A percentile compares a stretch with the other conserved stretches of the same genome.
phyloP scores from a whole-genome alignment of 2,797 vertebrate species.

The Apodemus agrarius region DNA sequence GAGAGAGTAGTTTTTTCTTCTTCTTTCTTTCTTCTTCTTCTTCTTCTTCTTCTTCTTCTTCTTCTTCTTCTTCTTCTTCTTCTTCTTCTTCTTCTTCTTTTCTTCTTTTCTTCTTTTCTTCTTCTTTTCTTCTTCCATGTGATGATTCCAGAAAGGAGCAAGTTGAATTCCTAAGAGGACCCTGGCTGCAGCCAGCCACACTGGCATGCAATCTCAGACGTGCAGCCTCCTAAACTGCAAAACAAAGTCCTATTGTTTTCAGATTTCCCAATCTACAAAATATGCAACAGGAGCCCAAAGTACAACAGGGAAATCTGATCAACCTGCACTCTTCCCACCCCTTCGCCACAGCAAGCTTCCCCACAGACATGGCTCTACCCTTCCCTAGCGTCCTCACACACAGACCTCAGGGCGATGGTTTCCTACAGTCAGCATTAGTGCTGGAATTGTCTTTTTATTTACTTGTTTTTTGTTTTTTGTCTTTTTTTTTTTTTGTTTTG shows the following conservation, averaged over 20 bases:
- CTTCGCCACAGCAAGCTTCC: not conserved
- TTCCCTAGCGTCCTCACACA: not conserved
- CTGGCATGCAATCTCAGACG: not conserved
- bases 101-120: no score
- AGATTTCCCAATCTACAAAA: not conserved
- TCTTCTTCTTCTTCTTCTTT: no score
- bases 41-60: no score
- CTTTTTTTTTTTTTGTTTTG: no score
- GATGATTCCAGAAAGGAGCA: not conserved
- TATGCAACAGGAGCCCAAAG: not conserved
- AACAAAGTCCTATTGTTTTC: not conserved
- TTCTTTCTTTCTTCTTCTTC: no score
- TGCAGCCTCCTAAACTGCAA: not conserved
- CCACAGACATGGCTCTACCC: not conserved
- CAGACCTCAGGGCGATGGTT: not conserved
- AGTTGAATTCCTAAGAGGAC: not conserved
- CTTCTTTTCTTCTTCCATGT: not conserved
- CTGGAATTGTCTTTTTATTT: not conserved
- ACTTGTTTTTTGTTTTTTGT: no score
- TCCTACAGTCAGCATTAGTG: not conserved
- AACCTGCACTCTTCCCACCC: not conserved
- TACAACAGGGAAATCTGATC: not conserved
- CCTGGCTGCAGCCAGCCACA: not conserved
- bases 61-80: no score
- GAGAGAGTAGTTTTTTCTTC: no score